Evolutionary conservation across 2,113 vertebrate species (phyloP), one percentile per base, ranked within the genome.

Genomic region (Trichechus manatus): DNA sequence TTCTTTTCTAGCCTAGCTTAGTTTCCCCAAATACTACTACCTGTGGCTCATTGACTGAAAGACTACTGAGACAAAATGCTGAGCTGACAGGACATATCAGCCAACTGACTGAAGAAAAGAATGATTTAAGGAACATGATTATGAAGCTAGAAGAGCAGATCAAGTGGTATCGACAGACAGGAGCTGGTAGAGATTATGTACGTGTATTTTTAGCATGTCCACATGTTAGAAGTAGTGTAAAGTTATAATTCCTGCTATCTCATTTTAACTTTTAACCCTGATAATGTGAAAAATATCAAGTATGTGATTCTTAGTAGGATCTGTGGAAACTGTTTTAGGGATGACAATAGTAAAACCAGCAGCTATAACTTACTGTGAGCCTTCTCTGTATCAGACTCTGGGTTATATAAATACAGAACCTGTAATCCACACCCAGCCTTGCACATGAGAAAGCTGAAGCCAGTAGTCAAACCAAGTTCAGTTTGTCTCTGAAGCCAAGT

Each of bases 31-130:
- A 98, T 74, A 97, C 98, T 74, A 97, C 98, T 61, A 98, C 98
- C 0, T 98, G 98, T 85, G 98, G 98, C 96, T 98, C 98, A 0
- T 95, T 99, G 96, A 99, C 99, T 0, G 99, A 99, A 98, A 98
- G 99, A 47, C 98, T 99, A 85, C 99, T 99, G 96, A 98, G 99
- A 95, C 99, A 99, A 97, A 99, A 99, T 9, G 99, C 99, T 0
- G 99, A 99, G 97, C 98, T 99, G 80, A 99, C 99, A 0, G 99
- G 99, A 53, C 99, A 99, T 20, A 99, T 99, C 96, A 99, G 99
- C 96, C 99, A 98, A 1, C 98, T 99, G 97, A 99, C 99, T 0
- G 99, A 99, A 86, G 99, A 99, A 97, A 99, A 99, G 98, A 99
- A 99, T 68, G 99, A 99, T 82, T 98, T 99, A 97, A 99, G 99